Percentiles rank a stretch among this genome's conserved stretches.
phyloP scores from a whole-genome alignment of 1,140 invertebrate species.

The Drosophila pseudoobscura region DNA sequence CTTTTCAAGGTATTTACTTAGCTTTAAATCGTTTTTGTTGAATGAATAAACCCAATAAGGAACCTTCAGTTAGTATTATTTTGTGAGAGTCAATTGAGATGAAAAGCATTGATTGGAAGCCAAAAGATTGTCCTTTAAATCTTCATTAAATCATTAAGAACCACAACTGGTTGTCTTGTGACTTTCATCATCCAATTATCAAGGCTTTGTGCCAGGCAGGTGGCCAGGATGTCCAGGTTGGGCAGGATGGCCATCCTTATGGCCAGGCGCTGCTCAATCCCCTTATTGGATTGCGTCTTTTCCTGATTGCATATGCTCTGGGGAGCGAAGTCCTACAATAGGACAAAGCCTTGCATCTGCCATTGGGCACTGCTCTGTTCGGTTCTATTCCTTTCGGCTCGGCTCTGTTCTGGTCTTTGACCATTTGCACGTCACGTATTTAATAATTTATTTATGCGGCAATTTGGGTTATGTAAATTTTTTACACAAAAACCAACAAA shows the following conservation, averaged over 20 bases:
- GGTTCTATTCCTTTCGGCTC: background rate
- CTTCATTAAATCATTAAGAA: no score
- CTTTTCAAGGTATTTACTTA: no score
- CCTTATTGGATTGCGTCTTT: constrained; percentile 36
- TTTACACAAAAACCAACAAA: constrained; percentile 45
- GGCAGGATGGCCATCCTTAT: background rate
- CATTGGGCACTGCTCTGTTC: background rate
- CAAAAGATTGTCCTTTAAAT: no score
- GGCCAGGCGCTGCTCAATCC: constrained; percentile 20
- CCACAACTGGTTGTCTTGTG: no score
- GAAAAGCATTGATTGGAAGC: no score
- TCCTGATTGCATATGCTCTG: constrained; percentile 39
- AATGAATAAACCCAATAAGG: no score
- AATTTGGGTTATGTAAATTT: constrained; percentile 81
- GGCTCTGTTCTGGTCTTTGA: constrained; percentile 18
- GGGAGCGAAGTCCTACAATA: constrained; percentile 28
- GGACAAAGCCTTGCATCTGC: constrained; percentile 32
- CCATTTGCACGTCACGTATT: constrained; percentile 58
- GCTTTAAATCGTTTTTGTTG: no score
- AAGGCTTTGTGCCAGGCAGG: background rate
- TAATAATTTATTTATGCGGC: constrained; percentile 78
- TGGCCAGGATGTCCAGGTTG: background rate
- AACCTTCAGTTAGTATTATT: no score
- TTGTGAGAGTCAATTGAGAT: no score
- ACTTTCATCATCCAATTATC: no score